Base-by-base conservation (phyloP, 2,797 vertebrate genomes). In the Pseudomugil tenellus region DNA sequence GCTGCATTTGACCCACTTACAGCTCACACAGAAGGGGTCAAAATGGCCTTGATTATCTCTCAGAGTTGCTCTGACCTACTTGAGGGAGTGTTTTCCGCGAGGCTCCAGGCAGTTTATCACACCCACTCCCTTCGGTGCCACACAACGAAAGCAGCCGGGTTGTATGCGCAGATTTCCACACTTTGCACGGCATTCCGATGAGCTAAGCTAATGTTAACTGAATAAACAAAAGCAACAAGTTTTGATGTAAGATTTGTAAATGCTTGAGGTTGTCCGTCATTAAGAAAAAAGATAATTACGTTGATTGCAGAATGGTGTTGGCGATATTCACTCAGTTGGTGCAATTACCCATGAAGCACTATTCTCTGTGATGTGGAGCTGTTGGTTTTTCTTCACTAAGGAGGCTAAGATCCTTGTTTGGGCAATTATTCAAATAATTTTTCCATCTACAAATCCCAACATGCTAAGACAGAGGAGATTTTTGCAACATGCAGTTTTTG, bases 1-100 rank as follows among this genome's bases (percentile, higher is more conserved):
- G 83, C 72, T 77, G 74, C 77, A 10, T 90, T 90, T 93, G 92
- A 92, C 92, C 92, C 88, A 93, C 87, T 92, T 92, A 86, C 77
- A 62, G 77, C 89, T 89, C 87, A 84, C 91, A 89, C 86, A 87
- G 80, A 87, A 83, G 79, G 86, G 91, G 91, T 91, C 91, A 88
- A 84, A 90, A 88, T 79, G 84, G 86, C 81, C 88, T 89, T 89
- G 87, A 89, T 92, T 91, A 91, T 91, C 89, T 91, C 86, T 72
- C 54, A 3, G 84, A 89, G 85, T 85, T 68, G 79, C 26, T 66
- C 71, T 91, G 92, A 90, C 92, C 92, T 92, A 92, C 88, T 92
- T 92, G 83, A 87, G 87, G 85, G 67, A 52, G 51, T 70, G 28
- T 88, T 89, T 87, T 87, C 70, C 58, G 62, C 25, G 19, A 87